Evolutionary conservation across 2,113 vertebrate species (phyloP).

Genomic region (Chaetura pelagica): DNA sequence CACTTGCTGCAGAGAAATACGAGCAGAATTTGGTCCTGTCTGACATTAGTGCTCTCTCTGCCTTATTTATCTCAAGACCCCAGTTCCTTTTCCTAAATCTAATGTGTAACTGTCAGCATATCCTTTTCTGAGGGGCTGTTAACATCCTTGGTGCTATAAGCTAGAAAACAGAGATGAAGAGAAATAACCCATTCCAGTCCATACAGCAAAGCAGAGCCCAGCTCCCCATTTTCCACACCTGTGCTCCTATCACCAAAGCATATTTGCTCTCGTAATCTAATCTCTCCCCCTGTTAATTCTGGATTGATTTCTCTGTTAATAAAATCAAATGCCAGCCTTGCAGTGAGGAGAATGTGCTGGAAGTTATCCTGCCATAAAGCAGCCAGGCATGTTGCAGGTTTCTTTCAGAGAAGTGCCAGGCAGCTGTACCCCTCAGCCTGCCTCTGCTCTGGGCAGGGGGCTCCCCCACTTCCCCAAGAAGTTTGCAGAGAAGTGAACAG

Average conservation of each 20-base stretch:
- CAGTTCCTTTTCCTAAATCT: background rate
- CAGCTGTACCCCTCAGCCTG: background rate
- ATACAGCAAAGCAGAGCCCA: background rate
- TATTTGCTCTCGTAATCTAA: background rate
- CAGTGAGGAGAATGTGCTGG: background rate
- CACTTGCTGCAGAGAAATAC: background rate
- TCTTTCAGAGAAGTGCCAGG: background rate
- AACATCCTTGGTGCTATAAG: background rate
- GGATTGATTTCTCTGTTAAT: background rate
- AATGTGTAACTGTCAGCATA: background rate
- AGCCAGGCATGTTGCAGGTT: background rate
- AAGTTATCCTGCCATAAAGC: background rate
- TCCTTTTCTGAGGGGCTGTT: background rate
- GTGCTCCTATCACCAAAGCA: background rate
- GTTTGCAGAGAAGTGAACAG: background rate
- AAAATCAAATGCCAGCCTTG: constrained; percentile 22
- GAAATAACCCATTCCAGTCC: background rate
- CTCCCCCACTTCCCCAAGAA: background rate
- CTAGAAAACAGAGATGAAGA: background rate
- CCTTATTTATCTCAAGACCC: background rate
- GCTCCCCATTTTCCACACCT: background rate
- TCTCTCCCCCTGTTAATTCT: constrained; percentile 6
- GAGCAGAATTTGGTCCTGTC: background rate
- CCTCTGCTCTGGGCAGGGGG: background rate
- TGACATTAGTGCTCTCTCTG: background rate